phyloP scores from a whole-genome alignment of 2,888 invertebrate species.

The Dryomyza anilis region DNA sequence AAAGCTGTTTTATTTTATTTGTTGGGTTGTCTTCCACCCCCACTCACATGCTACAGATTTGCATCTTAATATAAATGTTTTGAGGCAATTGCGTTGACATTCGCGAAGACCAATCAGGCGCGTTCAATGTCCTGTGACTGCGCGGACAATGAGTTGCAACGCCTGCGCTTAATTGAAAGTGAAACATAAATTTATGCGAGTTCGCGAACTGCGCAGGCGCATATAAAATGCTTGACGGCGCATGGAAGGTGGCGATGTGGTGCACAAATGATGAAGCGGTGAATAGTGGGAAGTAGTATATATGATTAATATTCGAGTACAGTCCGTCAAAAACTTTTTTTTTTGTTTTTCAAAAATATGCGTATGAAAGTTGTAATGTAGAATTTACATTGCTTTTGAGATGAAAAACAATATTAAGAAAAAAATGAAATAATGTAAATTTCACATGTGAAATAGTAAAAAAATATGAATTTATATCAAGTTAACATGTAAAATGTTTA shows the following conservation, averaged over 20 bases:
- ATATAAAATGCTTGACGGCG: neutral
- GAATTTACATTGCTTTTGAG: too few species aligned
- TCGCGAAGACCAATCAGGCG: too few species aligned
- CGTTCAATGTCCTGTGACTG: neutral
- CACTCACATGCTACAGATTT: neutral
- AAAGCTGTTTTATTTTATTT: too few species aligned
- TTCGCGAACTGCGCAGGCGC: neutral
- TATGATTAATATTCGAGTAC: too few species aligned
- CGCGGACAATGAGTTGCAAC: neutral
- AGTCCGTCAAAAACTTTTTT: too few species aligned
- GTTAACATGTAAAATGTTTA: too few species aligned
- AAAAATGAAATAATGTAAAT: too few species aligned
- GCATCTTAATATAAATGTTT: constrained; percentile 1
- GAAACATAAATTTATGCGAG: constrained; percentile 7
- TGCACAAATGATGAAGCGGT: neutral
- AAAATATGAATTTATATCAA: too few species aligned
- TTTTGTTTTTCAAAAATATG: too few species aligned
- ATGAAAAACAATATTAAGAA: too few species aligned
- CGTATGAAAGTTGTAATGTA: too few species aligned
- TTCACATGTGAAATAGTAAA: too few species aligned
- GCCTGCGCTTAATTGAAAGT: constrained; percentile 6
- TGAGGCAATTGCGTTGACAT: neutral
- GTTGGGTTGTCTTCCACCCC: neutral
- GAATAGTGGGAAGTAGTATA: neutral
- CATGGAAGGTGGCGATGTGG: neutral